These are phyloP conservation scores for Rhinogobius similis DNA, from an alignment of 2,113 vertebrate genomes.

Conservation along the genomic window DNA sequence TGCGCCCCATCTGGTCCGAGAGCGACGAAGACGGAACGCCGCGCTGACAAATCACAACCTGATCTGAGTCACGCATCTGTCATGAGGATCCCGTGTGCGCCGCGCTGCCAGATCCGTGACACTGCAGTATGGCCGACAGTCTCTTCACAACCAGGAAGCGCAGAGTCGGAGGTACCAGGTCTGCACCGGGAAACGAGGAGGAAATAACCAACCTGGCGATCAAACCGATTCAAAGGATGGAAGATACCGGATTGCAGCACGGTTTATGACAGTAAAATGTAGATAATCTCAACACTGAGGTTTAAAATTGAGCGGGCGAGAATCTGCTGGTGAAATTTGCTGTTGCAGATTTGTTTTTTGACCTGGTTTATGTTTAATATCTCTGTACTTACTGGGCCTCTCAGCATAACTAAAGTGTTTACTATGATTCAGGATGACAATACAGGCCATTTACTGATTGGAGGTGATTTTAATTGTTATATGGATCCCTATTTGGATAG, in stretches of 20 bases:
- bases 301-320: too few species aligned
- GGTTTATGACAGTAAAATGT: neutral
- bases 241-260: neutral
- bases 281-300: too few species aligned
- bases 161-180: neutral
- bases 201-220: neutral
- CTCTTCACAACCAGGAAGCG: conserved; percentile 1
- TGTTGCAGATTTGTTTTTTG: too few species aligned
- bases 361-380: too few species aligned
- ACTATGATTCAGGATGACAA: too few species aligned
- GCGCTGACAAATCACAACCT: neutral
- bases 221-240: neutral
- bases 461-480: too few species aligned
- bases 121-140: neutral
- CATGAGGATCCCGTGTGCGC: neutral
- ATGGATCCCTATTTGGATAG: too few species aligned
- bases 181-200: neutral
- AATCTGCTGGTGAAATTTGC: too few species aligned
- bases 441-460: too few species aligned
- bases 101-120: neutral
- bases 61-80: neutral
- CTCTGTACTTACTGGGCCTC: too few species aligned
- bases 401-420: too few species aligned
- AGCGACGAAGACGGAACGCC: neutral
- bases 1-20: neutral